These are phyloP conservation scores for Cyrtonyx montezumae DNA, from an alignment of 2,113 vertebrate species.

Conservation along the genomic window DNA sequence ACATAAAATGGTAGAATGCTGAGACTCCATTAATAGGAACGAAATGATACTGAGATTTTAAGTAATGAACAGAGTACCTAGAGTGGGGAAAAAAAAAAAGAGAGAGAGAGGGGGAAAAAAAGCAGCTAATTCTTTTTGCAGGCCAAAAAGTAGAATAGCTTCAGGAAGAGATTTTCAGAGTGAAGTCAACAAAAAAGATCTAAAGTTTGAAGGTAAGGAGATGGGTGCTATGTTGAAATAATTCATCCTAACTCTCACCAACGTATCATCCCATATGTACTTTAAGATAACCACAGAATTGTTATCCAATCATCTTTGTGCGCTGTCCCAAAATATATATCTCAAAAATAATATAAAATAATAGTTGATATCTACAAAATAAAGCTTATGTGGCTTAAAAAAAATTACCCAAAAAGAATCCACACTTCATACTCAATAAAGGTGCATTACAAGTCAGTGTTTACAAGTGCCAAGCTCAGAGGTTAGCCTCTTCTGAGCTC, in stretches of 20 bases:
- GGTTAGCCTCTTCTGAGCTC: neutral
- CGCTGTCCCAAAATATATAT: neutral
- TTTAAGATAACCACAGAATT: neutral
- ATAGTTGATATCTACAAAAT: neutral
- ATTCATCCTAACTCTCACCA: neutral
- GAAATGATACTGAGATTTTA: neutral
- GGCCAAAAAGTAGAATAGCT: neutral
- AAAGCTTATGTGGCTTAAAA: neutral
- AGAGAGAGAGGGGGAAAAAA: fast-evolving
- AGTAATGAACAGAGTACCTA: neutral
- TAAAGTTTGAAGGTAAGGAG: neutral
- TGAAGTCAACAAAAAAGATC: neutral
- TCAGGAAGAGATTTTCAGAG: neutral
- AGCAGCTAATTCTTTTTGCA: neutral
- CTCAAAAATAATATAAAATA: too few relatives aligned
- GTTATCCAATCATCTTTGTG: neutral
- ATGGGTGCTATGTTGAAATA: neutral
- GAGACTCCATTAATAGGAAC: neutral
- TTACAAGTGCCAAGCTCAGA: neutral
- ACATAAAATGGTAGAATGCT: neutral
- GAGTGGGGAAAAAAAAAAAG: neutral
- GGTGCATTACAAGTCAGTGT: neutral
- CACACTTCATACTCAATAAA: neutral
- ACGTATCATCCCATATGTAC: fast-evolving
- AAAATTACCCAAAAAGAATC: neutral